A percentile compares a stretch with the other conserved stretches of the same genome.
Conservation (phyloP, 2,113 vertebrate genomes). For the Monopterus albus region DNA sequence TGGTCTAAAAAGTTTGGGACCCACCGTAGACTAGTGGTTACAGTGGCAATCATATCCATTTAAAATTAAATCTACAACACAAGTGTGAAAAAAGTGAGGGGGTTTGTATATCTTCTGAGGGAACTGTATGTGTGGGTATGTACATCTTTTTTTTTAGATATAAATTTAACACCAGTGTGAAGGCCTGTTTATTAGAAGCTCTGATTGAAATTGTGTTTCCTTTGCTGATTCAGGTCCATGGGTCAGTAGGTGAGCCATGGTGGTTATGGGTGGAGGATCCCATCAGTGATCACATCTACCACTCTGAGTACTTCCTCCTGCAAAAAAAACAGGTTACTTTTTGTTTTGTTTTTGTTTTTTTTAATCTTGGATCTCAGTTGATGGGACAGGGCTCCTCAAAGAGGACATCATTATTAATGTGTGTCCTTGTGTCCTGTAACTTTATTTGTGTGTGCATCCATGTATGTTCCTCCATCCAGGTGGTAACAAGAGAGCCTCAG, state of each 20-base stretch:
- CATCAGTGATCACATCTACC: slow-evolving; percentile 98
- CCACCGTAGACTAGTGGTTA: too few relatives aligned
- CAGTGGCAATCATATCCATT: too few relatives aligned
- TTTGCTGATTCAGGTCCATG: slow-evolving; percentile 87
- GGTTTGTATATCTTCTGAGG: too few relatives aligned
- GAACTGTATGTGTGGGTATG: too few relatives aligned
- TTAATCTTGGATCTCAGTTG: too few relatives aligned
- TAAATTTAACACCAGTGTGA: too few relatives aligned
- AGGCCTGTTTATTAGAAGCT: too few relatives aligned
- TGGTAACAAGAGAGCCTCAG: slow-evolving; percentile 90
- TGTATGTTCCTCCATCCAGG: slow-evolving; percentile 75
- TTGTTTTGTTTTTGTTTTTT: too few relatives aligned
- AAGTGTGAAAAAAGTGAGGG: too few relatives aligned
- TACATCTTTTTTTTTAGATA: too few relatives aligned
- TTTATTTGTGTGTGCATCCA: not conserved
- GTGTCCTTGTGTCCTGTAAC: not conserved
- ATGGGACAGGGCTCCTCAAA: not conserved
- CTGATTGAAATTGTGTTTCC: not conserved
- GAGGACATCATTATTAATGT: not conserved
- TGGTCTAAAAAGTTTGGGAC: too few relatives aligned
- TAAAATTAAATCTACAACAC: too few relatives aligned
- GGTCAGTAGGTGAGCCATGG: slow-evolving; percentile 96
- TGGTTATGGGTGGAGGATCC: slow-evolving; percentile 99
- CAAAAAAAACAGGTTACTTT: slow-evolving; percentile 94
- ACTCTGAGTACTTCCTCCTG: slow-evolving; percentile 97